These are phyloP conservation scores for Tiliqua scincoides DNA, from an alignment of 2,113 vertebrate species.

Conservation along the genomic window DNA sequence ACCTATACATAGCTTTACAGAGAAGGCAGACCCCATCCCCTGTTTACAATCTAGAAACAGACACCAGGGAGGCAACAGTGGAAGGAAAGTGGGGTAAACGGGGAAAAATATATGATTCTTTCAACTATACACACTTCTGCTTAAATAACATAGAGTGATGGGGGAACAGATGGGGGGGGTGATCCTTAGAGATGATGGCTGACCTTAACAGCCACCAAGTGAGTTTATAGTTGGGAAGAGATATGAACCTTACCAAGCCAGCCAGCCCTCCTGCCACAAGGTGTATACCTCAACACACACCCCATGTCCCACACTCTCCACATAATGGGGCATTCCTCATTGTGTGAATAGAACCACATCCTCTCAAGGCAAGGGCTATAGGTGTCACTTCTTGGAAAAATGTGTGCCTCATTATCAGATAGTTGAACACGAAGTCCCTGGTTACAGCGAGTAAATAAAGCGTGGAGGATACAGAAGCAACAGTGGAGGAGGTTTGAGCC, in stretches of 20 bases:
- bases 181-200: neutral
- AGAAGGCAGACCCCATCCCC: too few relatives aligned
- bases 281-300: neutral
- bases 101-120: too few relatives aligned
- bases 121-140: neutral
- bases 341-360: neutral
- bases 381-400: neutral
- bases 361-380: neutral
- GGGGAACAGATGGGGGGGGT: neutral
- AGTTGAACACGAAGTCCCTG: neutral
- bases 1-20: too few relatives aligned
- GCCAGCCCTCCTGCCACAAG: neutral
- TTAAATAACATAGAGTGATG: neutral
- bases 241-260: neutral
- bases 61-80: too few relatives aligned
- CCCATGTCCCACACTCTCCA: too few relatives aligned
- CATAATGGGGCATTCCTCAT: neutral
- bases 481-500: slow-evolving; percentile 21
- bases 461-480: neutral
- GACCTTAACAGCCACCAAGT: neutral
- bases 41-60: too few relatives aligned
- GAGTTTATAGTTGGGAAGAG: neutral
- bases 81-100: too few relatives aligned
- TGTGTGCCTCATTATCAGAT: neutral
- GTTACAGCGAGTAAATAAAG: neutral